Base-by-base conservation (phyloP, 2,888 invertebrate species). In the Dyspetes luteomarginatus region DNA sequence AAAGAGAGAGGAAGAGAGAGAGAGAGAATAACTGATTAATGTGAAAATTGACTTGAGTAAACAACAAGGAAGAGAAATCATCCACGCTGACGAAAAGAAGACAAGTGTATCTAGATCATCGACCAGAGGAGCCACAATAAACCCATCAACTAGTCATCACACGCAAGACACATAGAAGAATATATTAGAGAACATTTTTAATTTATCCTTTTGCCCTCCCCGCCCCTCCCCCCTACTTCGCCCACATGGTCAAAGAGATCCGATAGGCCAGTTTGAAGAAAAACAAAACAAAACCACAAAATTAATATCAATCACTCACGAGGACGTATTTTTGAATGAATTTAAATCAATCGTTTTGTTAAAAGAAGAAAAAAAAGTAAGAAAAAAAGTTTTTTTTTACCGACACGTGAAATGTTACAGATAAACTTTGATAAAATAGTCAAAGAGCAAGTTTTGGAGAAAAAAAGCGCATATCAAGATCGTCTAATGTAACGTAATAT, bases 401-500 rank as follows among this genome's bases (percentile, higher is more conserved):
- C 3, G 36, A 64, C 15, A n/a, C 56, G 15, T 19, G 43, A 48
- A 48, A 48, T 82, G 30, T 91, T 90, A 26, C 88, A 91, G 91
- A 88, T 89, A 85, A 89, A 90, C 90, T 91, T 91, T 89, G 89
- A 87, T 86, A 71, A 69, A 72, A 83, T 88, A 88, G 88, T 87
- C 84, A 85, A 89, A 86, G 82, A 85, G 84, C 85, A 85, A 85
- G 71, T 78, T n/a, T n/a, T n/a, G 86, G 83, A 87, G 86, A 85
- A 88, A 87, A 85, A 82, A 84, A 89, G 88, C 89, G 91, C 89
- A 91, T 90, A 91, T 91, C 89, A 90, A 87, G 84, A 89, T 84
- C 89, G 88, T 89, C 89, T 90, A 89, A 91, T 91, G 90, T 90
- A 89, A 90, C 90, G 86, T 89, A 89, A 88, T n/a, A n/a, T 84